phyloP scores from a whole-genome alignment of 2,113 vertebrate genomes.

The Nanorana parkeri region DNA sequence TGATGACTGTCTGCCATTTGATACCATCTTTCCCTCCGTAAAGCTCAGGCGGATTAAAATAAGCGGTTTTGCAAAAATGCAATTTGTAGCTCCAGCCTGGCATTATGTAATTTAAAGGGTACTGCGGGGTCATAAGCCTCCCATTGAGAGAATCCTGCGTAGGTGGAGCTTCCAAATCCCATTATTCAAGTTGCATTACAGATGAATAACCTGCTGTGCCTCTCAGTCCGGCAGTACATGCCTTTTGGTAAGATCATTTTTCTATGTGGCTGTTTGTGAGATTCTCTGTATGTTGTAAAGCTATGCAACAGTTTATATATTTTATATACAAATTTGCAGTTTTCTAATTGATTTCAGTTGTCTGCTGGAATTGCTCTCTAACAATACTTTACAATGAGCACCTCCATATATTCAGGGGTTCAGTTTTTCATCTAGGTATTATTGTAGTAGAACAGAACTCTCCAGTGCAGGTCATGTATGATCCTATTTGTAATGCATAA shows the following conservation, averaged over 20 bases:
- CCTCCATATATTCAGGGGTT: too few relatives aligned
- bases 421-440: too few relatives aligned
- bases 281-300: neutral
- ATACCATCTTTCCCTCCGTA: too few relatives aligned
- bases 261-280: neutral
- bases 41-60: constrained; percentile 16
- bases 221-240: neutral
- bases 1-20: too few relatives aligned
- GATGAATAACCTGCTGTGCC: neutral
- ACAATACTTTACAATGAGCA: too few relatives aligned
- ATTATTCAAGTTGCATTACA: constrained; percentile 21
- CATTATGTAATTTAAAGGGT: constrained; percentile 12
- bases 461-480: too few relatives aligned
- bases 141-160: neutral
- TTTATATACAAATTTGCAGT: too few relatives aligned
- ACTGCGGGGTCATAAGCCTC: constrained; percentile 10
- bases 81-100: constrained; percentile 5
- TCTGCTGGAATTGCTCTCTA: too few relatives aligned
- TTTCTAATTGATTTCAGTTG: too few relatives aligned
- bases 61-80: constrained; percentile 11
- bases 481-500: too few relatives aligned
- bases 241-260: neutral
- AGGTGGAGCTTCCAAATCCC: neutral
- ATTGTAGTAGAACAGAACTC: too few relatives aligned
- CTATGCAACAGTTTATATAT: neutral